These are phyloP conservation scores for Phenganax stokvisi DNA, from an alignment of 92 coral and sea anemone genomes.

Conservation along the genomic window DNA sequence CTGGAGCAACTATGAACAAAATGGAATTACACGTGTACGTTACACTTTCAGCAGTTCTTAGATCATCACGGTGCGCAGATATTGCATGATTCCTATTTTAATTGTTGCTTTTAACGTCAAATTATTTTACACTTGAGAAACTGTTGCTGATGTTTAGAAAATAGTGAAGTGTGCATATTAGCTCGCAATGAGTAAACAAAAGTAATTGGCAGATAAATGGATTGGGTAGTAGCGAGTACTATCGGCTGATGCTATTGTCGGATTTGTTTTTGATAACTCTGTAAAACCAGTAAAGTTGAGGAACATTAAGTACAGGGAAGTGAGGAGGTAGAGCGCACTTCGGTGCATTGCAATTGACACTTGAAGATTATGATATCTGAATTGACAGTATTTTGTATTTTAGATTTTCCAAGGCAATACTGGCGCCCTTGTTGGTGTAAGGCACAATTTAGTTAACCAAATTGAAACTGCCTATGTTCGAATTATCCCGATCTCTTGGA, in stretches of 20 bases:
- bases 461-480: slow-evolving; percentile 52
- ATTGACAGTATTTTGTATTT: neutral
- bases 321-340: neutral
- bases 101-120: no score
- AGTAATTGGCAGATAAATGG: neutral
- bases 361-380: neutral
- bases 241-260: no score
- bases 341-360: neutral
- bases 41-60: neutral
- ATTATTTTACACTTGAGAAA: no score
- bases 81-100: no score
- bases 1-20: slow-evolving; percentile 61
- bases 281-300: no score
- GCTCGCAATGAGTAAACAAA: neutral
- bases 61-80: neutral
- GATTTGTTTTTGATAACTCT: no score
- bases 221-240: neutral
- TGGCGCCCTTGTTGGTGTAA: slow-evolving; percentile 39
- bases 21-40: slow-evolving; percentile 56
- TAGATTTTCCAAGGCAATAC: slow-evolving; percentile 47
- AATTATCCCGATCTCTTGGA: slow-evolving; percentile 61
- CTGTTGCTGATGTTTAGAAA: no score
- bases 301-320: no score
- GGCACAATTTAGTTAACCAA: slow-evolving; percentile 40
- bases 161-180: neutral